A percentile compares a stretch with the other conserved stretches of the same genome.
Conservation (phyloP, 2,797 vertebrate species). For the Brachyalestes nurse region DNA sequence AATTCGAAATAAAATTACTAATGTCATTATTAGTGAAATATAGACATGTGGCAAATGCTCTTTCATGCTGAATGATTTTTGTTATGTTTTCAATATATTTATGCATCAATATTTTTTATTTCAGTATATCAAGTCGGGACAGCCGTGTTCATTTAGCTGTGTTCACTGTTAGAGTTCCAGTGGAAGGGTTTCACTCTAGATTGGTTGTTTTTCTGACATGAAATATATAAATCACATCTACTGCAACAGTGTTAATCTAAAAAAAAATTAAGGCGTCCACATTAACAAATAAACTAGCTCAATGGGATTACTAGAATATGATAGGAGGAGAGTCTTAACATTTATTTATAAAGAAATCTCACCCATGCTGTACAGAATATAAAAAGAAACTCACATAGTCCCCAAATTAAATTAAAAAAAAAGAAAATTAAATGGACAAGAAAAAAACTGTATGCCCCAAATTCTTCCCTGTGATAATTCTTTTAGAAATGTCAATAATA, state of each 20-base stretch:
- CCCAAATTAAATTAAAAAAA: constrained; percentile 43
- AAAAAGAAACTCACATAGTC: constrained; percentile 65
- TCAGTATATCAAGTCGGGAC: background rate
- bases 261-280: constrained; percentile 12
- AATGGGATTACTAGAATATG: constrained; percentile 43
- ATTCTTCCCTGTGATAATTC: constrained; percentile 47
- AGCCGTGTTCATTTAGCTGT: background rate
- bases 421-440: constrained; percentile 51
- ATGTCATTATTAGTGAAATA: background rate
- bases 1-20: constrained; percentile 23
- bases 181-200: background rate
- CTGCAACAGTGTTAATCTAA: background rate
- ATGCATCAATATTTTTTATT: background rate
- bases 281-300: constrained; percentile 60
- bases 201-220: background rate
- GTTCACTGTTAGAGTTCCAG: background rate
- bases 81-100: background rate
- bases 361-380: constrained; percentile 77
- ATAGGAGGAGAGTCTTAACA: constrained; percentile 72
- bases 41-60: background rate
- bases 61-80: background rate
- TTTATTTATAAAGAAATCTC: constrained; percentile 71
- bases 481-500: constrained; percentile 51
- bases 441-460: constrained; percentile 55
- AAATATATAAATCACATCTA: constrained; percentile 7